Evolutionary conservation across 2,113 vertebrate species (phyloP).

Genomic region (Neolamprologus tretocephalus): DNA sequence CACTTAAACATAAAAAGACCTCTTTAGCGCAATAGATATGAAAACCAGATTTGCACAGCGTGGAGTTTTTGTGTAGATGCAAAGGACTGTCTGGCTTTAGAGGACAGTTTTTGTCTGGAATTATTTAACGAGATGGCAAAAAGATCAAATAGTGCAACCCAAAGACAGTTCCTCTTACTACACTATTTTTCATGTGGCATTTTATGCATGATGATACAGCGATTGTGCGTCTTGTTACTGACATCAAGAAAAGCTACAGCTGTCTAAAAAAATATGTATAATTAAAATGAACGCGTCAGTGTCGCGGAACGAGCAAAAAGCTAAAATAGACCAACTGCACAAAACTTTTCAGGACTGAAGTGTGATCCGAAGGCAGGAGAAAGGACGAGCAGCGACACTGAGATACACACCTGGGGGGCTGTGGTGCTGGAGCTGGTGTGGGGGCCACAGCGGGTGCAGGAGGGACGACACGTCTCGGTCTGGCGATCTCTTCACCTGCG

Average conservation of each 20-base stretch:
- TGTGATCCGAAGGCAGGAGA: background rate
- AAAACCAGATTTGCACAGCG: background rate
- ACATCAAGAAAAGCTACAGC: background rate
- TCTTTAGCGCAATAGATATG: background rate
- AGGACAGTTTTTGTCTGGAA: too few species aligned
- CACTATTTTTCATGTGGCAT: background rate
- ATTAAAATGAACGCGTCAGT: background rate
- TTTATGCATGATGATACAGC: background rate
- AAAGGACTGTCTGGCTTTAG: background rate
- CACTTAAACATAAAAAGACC: background rate
- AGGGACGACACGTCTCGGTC: conserved; percentile 80
- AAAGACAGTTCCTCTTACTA: accelerated
- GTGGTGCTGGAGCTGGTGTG: conserved; percentile 61
- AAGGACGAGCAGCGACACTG: background rate
- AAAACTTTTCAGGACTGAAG: accelerated
- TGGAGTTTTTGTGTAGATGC: background rate
- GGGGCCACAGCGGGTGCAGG: conserved; percentile 25
- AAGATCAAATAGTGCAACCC: background rate
- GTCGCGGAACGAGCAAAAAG: accelerated
- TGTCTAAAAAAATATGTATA: accelerated
- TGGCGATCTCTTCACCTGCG: conserved; percentile 88
- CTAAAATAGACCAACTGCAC: background rate
- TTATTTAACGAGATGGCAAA: background rate
- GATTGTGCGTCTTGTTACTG: background rate
- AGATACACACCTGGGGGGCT: conserved; percentile 74